These are phyloP conservation scores for Macrophya annulata DNA, from an alignment of 2,888 invertebrate genomes.

Conservation along the genomic window DNA sequence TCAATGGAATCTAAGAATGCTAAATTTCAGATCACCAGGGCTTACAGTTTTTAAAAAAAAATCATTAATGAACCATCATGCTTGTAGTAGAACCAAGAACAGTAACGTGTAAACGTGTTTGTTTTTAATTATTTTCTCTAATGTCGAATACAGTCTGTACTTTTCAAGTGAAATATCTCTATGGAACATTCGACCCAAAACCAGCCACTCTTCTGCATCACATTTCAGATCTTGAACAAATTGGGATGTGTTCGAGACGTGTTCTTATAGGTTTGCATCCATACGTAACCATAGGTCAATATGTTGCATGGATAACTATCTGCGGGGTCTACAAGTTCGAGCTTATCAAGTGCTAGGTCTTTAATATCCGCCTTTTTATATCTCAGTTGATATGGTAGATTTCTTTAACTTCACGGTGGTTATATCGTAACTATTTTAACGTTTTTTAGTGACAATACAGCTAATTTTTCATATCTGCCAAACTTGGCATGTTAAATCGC, in stretches of 20 bases:
- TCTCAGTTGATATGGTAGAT: conserved; percentile 8
- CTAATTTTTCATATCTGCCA: neutral
- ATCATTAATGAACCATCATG: too few species aligned
- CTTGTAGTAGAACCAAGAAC: too few species aligned
- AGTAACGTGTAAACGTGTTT: too few species aligned
- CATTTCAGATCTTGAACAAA: neutral
- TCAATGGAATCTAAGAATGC: too few species aligned
- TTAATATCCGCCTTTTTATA: neutral
- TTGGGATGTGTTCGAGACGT: neutral
- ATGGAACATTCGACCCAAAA: neutral
- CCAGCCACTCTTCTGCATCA: neutral
- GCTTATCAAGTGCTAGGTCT: neutral
- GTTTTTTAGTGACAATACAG: neutral
- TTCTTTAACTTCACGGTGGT: neutral
- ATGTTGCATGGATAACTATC: neutral
- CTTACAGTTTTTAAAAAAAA: too few species aligned
- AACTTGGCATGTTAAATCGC: neutral
- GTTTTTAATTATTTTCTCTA: too few species aligned
- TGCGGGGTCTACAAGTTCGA: conserved; percentile 3
- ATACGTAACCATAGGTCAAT: neutral
- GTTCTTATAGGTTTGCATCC: conserved; percentile 10
- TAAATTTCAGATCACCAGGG: too few species aligned
- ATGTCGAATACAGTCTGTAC: neutral
- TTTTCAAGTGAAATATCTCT: neutral
- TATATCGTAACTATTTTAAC: neutral